These are phyloP conservation scores for Hyla sarda DNA, from an alignment of 2,113 vertebrate species.

Conservation along the genomic window DNA sequence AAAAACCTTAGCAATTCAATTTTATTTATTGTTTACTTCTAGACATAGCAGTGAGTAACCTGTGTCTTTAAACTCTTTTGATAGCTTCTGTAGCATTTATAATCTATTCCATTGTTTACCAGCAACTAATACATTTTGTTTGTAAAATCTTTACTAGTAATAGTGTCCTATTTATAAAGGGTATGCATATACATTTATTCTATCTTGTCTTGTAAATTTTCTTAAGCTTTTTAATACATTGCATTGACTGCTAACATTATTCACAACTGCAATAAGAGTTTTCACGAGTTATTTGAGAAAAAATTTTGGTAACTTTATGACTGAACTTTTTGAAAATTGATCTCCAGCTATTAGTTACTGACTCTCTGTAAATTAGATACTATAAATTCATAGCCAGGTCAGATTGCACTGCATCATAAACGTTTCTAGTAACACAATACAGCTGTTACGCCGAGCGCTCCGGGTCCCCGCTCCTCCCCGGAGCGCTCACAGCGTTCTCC, in stretches of 20 bases:
- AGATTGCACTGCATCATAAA: too few species aligned
- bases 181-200: conserved; percentile 40
- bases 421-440: too few species aligned
- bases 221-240: not conserved
- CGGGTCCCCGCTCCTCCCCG: too few species aligned
- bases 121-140: conserved; percentile 24
- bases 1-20: too few species aligned
- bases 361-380: not conserved
- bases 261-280: not conserved
- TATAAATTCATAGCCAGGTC: too few species aligned
- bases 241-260: not conserved
- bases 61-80: not conserved
- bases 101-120: conserved; percentile 30
- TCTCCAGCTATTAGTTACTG: not conserved
- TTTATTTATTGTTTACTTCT: not conserved
- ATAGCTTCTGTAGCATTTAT: conserved; percentile 22
- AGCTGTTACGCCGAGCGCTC: too few species aligned
- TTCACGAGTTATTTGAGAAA: conserved; percentile 22
- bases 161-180: conserved; percentile 37
- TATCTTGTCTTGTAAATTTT: conserved; percentile 40
- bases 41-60: not conserved
- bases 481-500: too few species aligned
- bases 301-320: not conserved
- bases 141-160: not conserved
- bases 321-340: conserved; percentile 13